Percentiles rank a stretch among this genome's conserved stretches.
phyloP scores from a whole-genome alignment of 2,888 invertebrate genomes.

The Nemotelus nigrinus region DNA sequence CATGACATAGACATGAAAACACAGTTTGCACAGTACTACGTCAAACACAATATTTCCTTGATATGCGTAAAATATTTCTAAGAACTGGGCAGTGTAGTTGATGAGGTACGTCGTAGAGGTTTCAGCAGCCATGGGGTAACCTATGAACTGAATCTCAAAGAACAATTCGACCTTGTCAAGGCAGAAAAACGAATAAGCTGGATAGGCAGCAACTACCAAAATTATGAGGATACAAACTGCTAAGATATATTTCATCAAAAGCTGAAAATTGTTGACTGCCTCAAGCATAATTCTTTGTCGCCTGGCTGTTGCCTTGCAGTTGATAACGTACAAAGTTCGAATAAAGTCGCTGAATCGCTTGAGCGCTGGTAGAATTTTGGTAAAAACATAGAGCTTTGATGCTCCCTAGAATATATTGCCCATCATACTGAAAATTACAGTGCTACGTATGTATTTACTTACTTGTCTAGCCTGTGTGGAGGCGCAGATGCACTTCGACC shows the following conservation, averaged over 20 bases:
- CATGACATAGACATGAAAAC: neutral
- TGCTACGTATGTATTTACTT: neutral
- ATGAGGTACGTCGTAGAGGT: neutral
- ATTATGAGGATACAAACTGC: neutral
- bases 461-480: neutral
- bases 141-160: slow-evolving; percentile 1
- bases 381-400: neutral
- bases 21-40: neutral
- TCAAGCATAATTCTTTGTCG: neutral
- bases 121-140: neutral
- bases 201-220: neutral
- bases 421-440: neutral
- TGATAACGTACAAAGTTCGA: neutral
- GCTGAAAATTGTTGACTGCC: neutral
- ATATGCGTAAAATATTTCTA: neutral
- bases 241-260: neutral
- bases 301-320: neutral
- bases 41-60: neutral
- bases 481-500: neutral
- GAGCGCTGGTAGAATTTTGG: neutral
- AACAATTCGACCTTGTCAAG: slow-evolving; percentile 2
- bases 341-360: neutral
- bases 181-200: neutral
- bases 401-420: neutral
- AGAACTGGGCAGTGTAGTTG: neutral